A percentile compares a stretch with the other conserved stretches of the same genome.
phyloP scores from a whole-genome alignment of 2,888 invertebrate genomes.

The Hylaea fasciaria region DNA sequence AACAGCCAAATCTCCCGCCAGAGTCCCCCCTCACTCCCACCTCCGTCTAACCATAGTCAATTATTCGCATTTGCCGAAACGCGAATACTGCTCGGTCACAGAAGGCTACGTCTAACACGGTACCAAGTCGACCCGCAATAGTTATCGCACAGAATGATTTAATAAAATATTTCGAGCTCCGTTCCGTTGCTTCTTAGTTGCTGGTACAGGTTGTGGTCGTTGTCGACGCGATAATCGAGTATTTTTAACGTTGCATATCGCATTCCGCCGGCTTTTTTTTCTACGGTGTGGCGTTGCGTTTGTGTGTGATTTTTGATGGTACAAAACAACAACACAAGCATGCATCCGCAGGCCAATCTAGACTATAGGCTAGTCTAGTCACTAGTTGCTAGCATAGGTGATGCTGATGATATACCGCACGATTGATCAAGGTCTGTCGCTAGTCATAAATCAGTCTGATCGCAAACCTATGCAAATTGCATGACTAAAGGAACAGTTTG shows the following conservation, averaged over 20 bases:
- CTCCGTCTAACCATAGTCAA: constrained; percentile 64
- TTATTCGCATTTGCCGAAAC: constrained; percentile 70
- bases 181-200: constrained; percentile 47
- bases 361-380: constrained; percentile 39
- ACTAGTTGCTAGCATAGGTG: constrained; percentile 41
- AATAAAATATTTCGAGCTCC: constrained; percentile 43
- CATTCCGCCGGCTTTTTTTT: constrained; percentile 65
- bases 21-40: constrained; percentile 67
- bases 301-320: constrained; percentile 49
- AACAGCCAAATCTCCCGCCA: constrained; percentile 82
- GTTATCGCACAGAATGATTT: constrained; percentile 46
- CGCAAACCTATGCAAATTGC: constrained; percentile 52
- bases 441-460: constrained; percentile 45
- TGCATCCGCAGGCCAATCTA: constrained; percentile 39
- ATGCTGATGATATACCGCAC: constrained; percentile 24
- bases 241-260: constrained; percentile 71
- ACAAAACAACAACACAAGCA: constrained; percentile 44
- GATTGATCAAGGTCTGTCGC: constrained; percentile 48
- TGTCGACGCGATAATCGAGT: constrained; percentile 66
- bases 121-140: constrained; percentile 59
- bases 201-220: constrained; percentile 54
- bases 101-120: constrained; percentile 46
- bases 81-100: constrained; percentile 58
- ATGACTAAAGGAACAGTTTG: constrained; percentile 46
- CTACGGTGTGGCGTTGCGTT: constrained; percentile 51